Evolutionary conservation across 2,888 invertebrate species (phyloP).

Genomic region (Euclidia mi): DNA sequence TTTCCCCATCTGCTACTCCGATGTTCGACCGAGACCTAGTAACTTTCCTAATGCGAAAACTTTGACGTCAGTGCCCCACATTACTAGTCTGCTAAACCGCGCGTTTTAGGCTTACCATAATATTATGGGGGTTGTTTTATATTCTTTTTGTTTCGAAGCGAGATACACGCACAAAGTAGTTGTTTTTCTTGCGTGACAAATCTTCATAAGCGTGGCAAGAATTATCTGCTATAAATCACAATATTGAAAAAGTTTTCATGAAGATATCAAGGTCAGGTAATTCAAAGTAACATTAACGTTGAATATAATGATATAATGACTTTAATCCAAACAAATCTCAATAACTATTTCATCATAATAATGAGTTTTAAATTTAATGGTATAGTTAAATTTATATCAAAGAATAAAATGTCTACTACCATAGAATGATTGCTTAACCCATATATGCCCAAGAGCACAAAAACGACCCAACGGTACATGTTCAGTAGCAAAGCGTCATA

Average conservation of each 20-base stretch:
- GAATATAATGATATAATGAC: slow-evolving; percentile 3
- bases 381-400: not conserved
- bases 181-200: slow-evolving; percentile 14
- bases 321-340: not conserved
- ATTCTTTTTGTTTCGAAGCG: slow-evolving; percentile 25
- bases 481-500: too few species aligned
- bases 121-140: slow-evolving; percentile 36
- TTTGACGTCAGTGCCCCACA: slow-evolving; percentile 82
- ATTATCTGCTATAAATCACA: slow-evolving; percentile 11
- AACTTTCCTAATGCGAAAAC: slow-evolving; percentile 80
- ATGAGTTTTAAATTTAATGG: not conserved
- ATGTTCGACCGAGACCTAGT: slow-evolving; percentile 82
- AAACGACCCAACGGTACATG: too few species aligned
- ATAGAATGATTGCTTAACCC: too few species aligned
- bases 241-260: slow-evolving; percentile 9
- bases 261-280: slow-evolving; percentile 4
- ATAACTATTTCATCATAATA: not conserved
- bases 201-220: slow-evolving; percentile 6
- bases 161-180: slow-evolving; percentile 22
- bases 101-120: slow-evolving; percentile 44
- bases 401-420: not conserved
- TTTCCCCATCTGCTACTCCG: slow-evolving; percentile 51
- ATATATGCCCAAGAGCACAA: too few species aligned
- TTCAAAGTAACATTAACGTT: not conserved
- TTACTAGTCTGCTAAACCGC: slow-evolving; percentile 54